Percentiles rank a stretch among this genome's conserved stretches.
phyloP scores from a whole-genome alignment of 2,797 vertebrate genomes.

The Pachyuromys duprasi region DNA sequence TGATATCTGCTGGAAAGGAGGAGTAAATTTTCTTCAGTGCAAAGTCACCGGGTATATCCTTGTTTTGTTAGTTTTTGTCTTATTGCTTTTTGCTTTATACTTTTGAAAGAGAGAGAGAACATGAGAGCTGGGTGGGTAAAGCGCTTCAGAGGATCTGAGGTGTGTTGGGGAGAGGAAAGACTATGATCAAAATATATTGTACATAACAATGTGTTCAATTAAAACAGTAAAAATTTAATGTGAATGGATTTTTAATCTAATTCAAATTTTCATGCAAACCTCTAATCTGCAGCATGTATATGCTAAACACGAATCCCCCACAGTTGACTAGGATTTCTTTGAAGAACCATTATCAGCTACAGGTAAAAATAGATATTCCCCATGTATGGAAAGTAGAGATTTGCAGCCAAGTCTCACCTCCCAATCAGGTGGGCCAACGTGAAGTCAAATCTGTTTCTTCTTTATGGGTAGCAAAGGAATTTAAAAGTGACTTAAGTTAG shows the following conservation, averaged over 20 bases:
- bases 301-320: background rate
- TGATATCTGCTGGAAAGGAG: background rate
- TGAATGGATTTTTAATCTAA: slow-evolving; percentile 49
- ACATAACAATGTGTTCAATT: background rate
- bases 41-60: background rate
- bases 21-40: background rate
- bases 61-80: background rate
- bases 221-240: background rate
- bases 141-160: background rate
- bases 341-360: background rate
- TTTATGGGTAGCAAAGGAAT: background rate
- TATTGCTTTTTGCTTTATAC: background rate
- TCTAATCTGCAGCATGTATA: background rate
- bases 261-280: background rate
- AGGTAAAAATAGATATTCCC: background rate
- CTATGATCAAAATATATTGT: background rate
- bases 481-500: background rate
- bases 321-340: background rate
- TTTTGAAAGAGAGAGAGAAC: background rate
- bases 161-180: background rate
- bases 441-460: background rate
- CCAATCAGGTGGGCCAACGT: background rate
- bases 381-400: background rate
- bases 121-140: background rate
- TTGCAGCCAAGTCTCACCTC: background rate